Conservation (phyloP, 2,113 vertebrate species). For the Notarius quadriscutis region DNA sequence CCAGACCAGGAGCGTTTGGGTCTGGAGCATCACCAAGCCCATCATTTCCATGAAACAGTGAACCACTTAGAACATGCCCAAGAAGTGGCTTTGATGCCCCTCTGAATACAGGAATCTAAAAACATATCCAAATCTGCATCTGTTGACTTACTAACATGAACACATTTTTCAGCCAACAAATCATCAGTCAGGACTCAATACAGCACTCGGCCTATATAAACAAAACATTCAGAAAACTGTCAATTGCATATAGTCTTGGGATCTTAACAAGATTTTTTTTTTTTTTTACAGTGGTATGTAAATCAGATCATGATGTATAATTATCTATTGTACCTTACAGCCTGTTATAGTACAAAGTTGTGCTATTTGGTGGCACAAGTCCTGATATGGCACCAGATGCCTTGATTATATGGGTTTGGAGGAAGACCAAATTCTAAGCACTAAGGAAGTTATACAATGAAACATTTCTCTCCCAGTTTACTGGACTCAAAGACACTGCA, state of each 20-base stretch:
- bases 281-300: neutral
- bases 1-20: conserved; percentile 64
- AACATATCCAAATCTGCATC: neutral
- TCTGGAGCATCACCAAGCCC: conserved; percentile 75
- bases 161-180: neutral
- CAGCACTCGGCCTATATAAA: neutral
- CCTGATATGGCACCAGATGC: too few relatives aligned
- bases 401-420: too few relatives aligned
- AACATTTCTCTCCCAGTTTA: neutral
- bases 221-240: neutral
- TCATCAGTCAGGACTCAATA: neutral
- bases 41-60: conserved; percentile 71
- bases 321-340: too few relatives aligned
- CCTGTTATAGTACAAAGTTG: too few relatives aligned
- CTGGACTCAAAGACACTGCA: neutral
- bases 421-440: neutral
- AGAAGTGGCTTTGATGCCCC: conserved; percentile 66
- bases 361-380: too few relatives aligned
- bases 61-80: conserved; percentile 47
- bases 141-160: neutral
- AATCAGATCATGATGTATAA: neutral
- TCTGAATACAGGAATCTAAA: conserved; percentile 73
- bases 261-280: neutral
- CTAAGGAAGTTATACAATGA: neutral
- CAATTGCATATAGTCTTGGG: neutral